Evolutionary conservation across 2,797 vertebrate species (phyloP).

Genomic region (Allobates femoralis): DNA sequence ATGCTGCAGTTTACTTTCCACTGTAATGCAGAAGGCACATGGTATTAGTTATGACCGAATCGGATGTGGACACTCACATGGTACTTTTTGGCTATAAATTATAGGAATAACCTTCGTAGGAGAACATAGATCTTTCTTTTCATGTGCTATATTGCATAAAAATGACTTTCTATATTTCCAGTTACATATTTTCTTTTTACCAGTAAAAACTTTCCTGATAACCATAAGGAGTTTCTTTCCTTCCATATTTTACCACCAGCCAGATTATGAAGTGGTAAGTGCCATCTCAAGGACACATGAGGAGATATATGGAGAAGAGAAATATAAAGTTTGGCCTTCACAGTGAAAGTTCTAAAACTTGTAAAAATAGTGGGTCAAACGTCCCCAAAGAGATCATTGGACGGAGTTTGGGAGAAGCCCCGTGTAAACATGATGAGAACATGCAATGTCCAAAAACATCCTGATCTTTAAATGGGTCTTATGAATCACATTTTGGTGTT

Average conservation of each 20-base stretch:
- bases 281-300: constrained; percentile 62
- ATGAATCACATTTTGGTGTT: too few relatives aligned
- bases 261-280: constrained; percentile 65
- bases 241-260: constrained; percentile 68
- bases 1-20: too few relatives aligned
- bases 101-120: not conserved
- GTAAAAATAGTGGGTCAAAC: not conserved
- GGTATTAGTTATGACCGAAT: too few relatives aligned
- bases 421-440: too few relatives aligned
- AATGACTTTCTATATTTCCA: constrained; percentile 13
- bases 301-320: constrained; percentile 44
- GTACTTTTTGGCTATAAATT: not conserved
- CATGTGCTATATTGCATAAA: not conserved
- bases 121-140: not conserved
- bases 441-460: too few relatives aligned
- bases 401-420: too few relatives aligned
- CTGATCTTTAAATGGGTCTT: too few relatives aligned
- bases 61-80: too few relatives aligned
- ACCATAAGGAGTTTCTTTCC: constrained; percentile 66
- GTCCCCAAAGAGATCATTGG: too few relatives aligned
- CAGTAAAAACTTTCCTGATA: constrained; percentile 64
- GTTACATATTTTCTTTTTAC: constrained; percentile 64
- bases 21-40: too few relatives aligned
- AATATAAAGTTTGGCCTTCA: not conserved
- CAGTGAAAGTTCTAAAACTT: not conserved